A percentile compares a stretch with the other conserved stretches of the same genome.
Evolutionary conservation across 92 coral and sea anemone species (phyloP).

Genomic region (Zoanthus solanderi): DNA sequence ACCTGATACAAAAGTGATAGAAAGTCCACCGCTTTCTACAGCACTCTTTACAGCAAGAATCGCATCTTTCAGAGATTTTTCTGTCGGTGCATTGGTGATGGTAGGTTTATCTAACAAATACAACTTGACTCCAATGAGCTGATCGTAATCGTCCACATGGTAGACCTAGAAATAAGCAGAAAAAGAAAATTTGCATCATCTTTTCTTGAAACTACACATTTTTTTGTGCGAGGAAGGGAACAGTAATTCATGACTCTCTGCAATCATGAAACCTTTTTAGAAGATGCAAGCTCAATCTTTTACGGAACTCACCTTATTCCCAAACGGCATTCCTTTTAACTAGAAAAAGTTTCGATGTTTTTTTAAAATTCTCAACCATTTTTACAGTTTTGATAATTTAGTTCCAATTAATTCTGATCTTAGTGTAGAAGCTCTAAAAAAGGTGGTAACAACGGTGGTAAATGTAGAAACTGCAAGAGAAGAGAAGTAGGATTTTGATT

Average conservation of each 20-base stretch:
- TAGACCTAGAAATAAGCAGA: not conserved
- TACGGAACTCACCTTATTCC: too few relatives aligned
- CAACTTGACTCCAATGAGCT: not conserved
- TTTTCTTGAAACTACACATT: not conserved
- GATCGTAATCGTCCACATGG: not conserved
- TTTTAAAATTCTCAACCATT: too few relatives aligned
- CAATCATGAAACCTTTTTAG: not conserved
- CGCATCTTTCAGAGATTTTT: constrained; percentile 13
- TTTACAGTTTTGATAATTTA: too few relatives aligned
- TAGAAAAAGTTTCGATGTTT: too few relatives aligned
- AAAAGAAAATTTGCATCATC: not conserved
- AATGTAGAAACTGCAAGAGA: too few relatives aligned
- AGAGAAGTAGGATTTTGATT: too few relatives aligned
- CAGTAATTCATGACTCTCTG: too few relatives aligned
- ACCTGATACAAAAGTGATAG: not conserved
- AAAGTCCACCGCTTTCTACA: not conserved
- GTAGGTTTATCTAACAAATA: not conserved
- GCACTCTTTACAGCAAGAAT: not conserved
- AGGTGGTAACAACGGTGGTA: too few relatives aligned
- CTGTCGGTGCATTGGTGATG: not conserved
- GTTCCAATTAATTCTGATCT: too few relatives aligned
- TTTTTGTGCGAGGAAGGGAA: not conserved
- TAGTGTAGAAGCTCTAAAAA: too few relatives aligned
- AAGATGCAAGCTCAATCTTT: too few relatives aligned
- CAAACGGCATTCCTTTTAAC: too few relatives aligned